phyloP scores from a whole-genome alignment of 2,113 vertebrate species.

The Phrynosoma blainvillii region DNA sequence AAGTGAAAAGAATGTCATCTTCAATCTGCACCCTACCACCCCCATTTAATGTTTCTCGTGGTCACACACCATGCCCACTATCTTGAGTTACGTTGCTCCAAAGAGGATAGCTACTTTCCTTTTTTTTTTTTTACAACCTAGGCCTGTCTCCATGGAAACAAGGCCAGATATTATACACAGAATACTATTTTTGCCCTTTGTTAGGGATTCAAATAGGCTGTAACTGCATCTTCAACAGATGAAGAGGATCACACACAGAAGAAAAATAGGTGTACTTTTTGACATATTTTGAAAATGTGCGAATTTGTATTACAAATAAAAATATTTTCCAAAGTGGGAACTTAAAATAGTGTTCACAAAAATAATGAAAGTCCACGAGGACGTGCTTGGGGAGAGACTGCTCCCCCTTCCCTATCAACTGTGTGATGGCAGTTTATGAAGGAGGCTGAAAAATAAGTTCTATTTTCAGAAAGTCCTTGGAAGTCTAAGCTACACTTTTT shows the following conservation, averaged over 20 bases:
- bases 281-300: background rate
- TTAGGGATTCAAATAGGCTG: slow-evolving; percentile 24
- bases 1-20: background rate
- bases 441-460: background rate
- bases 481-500: background rate
- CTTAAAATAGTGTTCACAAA: background rate
- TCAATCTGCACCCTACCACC: too few relatives aligned
- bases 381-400: background rate
- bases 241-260: background rate
- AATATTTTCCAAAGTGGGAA: background rate
- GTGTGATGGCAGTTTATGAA: background rate
- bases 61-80: background rate
- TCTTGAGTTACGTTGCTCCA: background rate
- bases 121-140: background rate
- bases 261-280: background rate
- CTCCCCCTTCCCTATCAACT: background rate
- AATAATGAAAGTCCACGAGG: background rate
- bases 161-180: slow-evolving; percentile 24
- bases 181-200: slow-evolving; percentile 26
- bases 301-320: background rate
- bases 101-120: background rate
- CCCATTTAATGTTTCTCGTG: background rate
- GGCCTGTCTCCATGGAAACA: slow-evolving; percentile 27
- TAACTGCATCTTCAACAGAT: slow-evolving; percentile 8
- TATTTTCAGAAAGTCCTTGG: background rate